Conservation (phyloP, 2,888 invertebrate species). For the Apodemia mormo region DNA sequence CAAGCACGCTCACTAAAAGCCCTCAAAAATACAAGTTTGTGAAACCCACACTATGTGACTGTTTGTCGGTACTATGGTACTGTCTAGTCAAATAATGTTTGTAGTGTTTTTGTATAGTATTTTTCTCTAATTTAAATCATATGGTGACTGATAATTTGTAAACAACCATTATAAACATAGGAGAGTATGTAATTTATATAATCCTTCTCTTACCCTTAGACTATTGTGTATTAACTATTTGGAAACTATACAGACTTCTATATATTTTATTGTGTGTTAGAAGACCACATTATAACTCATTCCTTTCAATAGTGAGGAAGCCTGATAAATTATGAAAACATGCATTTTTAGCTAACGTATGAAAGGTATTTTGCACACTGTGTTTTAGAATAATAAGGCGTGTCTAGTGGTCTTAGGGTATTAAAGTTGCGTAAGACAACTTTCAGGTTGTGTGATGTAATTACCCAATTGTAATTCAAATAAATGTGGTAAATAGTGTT, state of each 20-base stretch:
- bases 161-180: conserved; percentile 34
- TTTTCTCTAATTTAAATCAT: conserved; percentile 46
- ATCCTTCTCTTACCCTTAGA: conserved; percentile 13
- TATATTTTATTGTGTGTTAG: conserved; percentile 29
- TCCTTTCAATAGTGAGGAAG: conserved; percentile 44
- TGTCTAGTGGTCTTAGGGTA: conserved; percentile 60
- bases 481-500: conserved; percentile 33
- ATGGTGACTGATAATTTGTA: conserved; percentile 42
- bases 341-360: conserved; percentile 47
- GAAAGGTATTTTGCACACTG: conserved; percentile 46
- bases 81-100: conserved; percentile 78
- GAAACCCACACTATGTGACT: conserved; percentile 59
- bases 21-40: conserved; percentile 58
- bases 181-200: conserved; percentile 36
- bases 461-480: conserved; percentile 42
- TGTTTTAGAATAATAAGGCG: conserved; percentile 52
- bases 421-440: conserved; percentile 59
- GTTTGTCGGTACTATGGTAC: conserved; percentile 73
- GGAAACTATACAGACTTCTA: conserved; percentile 8
- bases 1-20: conserved; percentile 42
- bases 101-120: conserved; percentile 70
- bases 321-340: conserved; percentile 41
- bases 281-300: conserved; percentile 35
- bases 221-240: conserved; percentile 18
- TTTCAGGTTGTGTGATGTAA: conserved; percentile 72